Evolutionary conservation across 1,140 invertebrate species (phyloP), one percentile per base, ranked within the genome.

Genomic region (Drosophila albomicans): DNA sequence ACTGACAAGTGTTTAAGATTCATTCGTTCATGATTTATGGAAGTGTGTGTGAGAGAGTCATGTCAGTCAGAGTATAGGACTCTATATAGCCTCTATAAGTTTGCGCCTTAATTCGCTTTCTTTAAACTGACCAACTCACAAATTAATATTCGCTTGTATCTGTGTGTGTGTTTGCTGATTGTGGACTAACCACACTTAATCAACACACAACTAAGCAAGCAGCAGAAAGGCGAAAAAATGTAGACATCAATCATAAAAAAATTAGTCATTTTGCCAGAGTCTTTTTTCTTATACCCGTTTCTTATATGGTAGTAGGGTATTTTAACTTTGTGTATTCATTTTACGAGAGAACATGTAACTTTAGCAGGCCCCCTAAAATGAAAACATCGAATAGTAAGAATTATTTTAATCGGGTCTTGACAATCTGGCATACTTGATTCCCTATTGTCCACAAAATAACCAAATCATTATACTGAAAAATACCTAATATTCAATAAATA

Each of bases 1-100:
- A 86, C 73, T 82, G 84, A 88, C 81, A 88, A 79, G 61, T 78
- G 65, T 88, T 88, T 87, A 75, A 75, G 84, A 87, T 89, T 88
- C 85, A 78, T 72, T 67, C 77, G 74, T 63, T 80, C 88, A 88
- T 87, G 82, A 87, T 88, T 87, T 87, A 87, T 88, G 67, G 58
- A 45, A 7, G 45, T 86, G 71, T 45, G 52, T 45, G 59, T 54
- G 58, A 41, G 56, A 35, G 48, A 51, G 4, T 45, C 30, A 32
- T 32, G 30, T 32, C 30, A 32, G 30, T 7, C 30, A 32, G 35
- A 10, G 35, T 8, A 46, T 28, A 43, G 54, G 41, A 35, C 8
- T 38, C 54, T 54, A 77, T 56, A 75, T 78, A 79, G 78, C 46
- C 71, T 28, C 71, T 28, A 76, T 71, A 72, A 72, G 6, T 67